Conservation (phyloP, 2,113 vertebrate species). For the Lichenostomus cassidix region DNA sequence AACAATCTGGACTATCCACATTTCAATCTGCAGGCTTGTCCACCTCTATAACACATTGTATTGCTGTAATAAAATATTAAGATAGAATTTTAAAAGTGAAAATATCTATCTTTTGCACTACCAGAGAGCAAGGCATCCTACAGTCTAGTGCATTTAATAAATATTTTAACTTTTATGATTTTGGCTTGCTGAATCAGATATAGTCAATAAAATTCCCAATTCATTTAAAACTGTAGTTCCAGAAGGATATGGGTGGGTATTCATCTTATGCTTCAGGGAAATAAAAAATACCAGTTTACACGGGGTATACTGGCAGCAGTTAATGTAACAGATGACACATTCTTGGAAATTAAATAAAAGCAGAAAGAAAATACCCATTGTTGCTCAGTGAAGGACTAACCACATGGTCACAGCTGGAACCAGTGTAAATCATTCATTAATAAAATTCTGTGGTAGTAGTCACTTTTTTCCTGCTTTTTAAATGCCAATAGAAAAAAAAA, state of each 20-base stretch:
- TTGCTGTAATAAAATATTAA: slow-evolving; percentile 80
- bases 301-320: slow-evolving; percentile 69
- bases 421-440: slow-evolving; percentile 79
- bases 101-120: slow-evolving; percentile 71
- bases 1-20: slow-evolving; percentile 81
- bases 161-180: slow-evolving; percentile 67
- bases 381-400: slow-evolving; percentile 75
- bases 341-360: slow-evolving; percentile 82
- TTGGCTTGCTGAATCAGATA: slow-evolving; percentile 55
- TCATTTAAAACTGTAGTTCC: slow-evolving; percentile 69
- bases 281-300: slow-evolving; percentile 70
- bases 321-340: slow-evolving; percentile 79
- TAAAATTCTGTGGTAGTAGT: slow-evolving; percentile 71
- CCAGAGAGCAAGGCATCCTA: slow-evolving; percentile 44
- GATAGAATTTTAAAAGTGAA: slow-evolving; percentile 72
- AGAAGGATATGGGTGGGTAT: slow-evolving; percentile 72
- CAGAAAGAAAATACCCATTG: slow-evolving; percentile 77
- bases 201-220: slow-evolving; percentile 63
- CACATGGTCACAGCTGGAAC: slow-evolving; percentile 80
- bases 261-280: slow-evolving; percentile 73
- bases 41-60: slow-evolving; percentile 82
- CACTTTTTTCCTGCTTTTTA: slow-evolving; percentile 67
- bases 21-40: slow-evolving; percentile 82
- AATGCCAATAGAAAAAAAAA: slow-evolving; percentile 28
- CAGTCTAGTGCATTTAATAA: slow-evolving; percentile 60